Base-by-base conservation (phyloP, 2,888 invertebrate genomes). In the Tetranychus truncatus region DNA sequence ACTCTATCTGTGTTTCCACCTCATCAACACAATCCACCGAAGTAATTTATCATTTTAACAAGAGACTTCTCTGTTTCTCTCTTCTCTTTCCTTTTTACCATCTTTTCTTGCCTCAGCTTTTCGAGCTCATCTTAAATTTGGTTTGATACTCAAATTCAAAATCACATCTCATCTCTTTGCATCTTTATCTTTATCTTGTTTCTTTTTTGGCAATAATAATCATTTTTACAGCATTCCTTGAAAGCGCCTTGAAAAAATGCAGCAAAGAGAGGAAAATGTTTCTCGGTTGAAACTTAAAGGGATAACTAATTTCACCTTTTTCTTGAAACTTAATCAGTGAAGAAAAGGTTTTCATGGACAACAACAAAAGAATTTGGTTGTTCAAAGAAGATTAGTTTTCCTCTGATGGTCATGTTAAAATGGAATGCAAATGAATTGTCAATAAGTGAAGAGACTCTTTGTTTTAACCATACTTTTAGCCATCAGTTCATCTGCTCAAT, bases 21-120 rank as follows among this genome's bases (percentile, higher is more conserved):
- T 55, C 55, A 55, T 55, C 55, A 55, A 55, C 55, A 55, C 55
- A 55, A 55, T 55, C 55, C 55, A 55, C 55, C 55, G 15, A 55
- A 55, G 55, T 55, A 55, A 55, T 55, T 55, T 55, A 55, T 55
- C 55, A 55, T 55, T 55, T 55, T 55, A 55, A 55, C 55, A 55
- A 55, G 55, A 55, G 55, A 55, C 55, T 55, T 55, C 55, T 55
- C 55, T 55, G 55, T 55, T 55, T 55, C 55, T 55, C 55, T 55
- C 9, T 55, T 55, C 15, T 55, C 15, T 55, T 15, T 15, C 15
- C 55, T 15, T 46, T 15, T 55, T 55, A 55, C 15, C 55, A 55
- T 55, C 55, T 15, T 55, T 15, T 4, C 34, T 34, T 34, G 34
- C 34, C 34, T 34, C 34, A 34, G 34, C 34, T 34, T 34, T 34